phyloP scores from a whole-genome alignment of 2,888 invertebrate species.

The Dilophus febrilis region DNA sequence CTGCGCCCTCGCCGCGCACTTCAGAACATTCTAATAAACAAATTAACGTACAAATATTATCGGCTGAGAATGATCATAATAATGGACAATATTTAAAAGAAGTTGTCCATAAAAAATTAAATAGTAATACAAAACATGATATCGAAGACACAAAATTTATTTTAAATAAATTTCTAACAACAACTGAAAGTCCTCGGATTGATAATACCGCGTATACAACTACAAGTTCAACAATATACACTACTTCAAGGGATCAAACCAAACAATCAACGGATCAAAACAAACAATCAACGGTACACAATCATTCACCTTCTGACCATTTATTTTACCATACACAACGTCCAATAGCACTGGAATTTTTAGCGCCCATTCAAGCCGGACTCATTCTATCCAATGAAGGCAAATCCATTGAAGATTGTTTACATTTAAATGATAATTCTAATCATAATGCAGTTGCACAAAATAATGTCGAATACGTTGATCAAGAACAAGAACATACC shows the following conservation, averaged over 20 bases:
- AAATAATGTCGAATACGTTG: conserved; percentile 28
- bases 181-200: neutral
- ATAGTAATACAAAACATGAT: too few species aligned
- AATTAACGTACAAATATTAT: conserved; percentile 23
- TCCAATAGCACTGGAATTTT: conserved; percentile 36
- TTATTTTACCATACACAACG: too few species aligned
- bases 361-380: conserved; percentile 43
- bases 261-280: neutral
- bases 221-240: conserved; percentile 4
- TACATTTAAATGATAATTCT: neutral
- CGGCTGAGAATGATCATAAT: conserved; percentile 12
- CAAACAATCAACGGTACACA: conserved; percentile 29
- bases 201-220: conserved; percentile 4
- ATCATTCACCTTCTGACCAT: too few species aligned
- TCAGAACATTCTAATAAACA: conserved; percentile 13
- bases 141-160: too few species aligned
- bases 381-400: conserved; percentile 33
- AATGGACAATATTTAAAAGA: conserved; percentile 6
- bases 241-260: neutral
- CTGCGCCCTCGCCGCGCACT: too few species aligned
- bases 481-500: conserved; percentile 24
- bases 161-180: too few species aligned
- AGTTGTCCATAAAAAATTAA: too few species aligned
- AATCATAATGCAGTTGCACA: neutral
- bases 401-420: conserved; percentile 14